Conservation (phyloP, 2,797 vertebrate species). For the Hypotaenidia okinawae region DNA sequence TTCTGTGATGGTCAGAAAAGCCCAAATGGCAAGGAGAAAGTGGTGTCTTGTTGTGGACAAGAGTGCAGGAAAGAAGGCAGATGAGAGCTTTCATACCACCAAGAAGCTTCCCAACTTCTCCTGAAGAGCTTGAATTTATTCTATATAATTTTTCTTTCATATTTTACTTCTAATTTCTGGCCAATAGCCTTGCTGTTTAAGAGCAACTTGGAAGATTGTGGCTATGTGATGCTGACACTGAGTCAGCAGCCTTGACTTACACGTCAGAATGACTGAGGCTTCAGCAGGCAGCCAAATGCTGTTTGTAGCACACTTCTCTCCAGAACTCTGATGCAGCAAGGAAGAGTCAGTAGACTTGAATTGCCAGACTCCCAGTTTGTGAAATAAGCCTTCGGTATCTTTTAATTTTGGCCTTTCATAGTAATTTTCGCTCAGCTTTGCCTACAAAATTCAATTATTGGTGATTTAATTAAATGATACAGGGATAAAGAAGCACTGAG, state of each 20-base stretch:
- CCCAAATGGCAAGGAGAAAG: not conserved
- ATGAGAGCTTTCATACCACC: not conserved
- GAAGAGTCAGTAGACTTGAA: not conserved
- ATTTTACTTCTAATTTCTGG: not conserved
- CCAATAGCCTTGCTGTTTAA: not conserved
- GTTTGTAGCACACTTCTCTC: not conserved
- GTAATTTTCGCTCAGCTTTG: not conserved
- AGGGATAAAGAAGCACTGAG: not conserved
- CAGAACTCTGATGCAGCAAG: not conserved
- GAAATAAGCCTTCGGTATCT: not conserved
- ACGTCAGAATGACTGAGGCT: not conserved
- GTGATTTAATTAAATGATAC: slow-evolving; percentile 33
- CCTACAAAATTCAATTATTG: not conserved
- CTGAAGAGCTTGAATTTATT: not conserved
- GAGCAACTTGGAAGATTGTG: not conserved
- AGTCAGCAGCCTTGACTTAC: not conserved
- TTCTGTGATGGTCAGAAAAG: not conserved
- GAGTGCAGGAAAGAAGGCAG: not conserved
- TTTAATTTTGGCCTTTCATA: not conserved
- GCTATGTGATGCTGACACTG: not conserved
- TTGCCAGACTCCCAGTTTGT: not conserved
- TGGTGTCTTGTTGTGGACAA: not conserved
- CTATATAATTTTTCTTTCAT: no score
- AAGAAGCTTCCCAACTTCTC: not conserved
- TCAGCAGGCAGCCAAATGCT: not conserved